These are phyloP conservation scores for Sebastes itinus DNA, from an alignment of 2,797 vertebrate species.

Conservation along the genomic window DNA sequence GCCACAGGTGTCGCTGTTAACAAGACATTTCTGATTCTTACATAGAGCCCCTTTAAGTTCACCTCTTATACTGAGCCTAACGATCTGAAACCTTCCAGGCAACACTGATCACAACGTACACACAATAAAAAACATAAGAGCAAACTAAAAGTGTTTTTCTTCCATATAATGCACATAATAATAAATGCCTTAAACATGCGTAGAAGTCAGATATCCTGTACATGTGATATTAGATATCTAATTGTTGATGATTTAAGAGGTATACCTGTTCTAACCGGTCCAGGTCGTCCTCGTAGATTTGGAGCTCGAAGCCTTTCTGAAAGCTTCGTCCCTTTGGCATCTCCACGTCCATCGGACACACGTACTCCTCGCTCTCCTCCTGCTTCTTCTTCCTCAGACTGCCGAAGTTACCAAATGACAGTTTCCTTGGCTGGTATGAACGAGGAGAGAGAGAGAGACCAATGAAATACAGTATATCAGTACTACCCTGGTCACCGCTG, in stretches of 20 bases:
- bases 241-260: neutral
- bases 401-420: conserved; percentile 92
- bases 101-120: neutral
- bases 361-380: conserved; percentile 94
- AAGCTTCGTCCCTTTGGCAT: conserved; percentile 87
- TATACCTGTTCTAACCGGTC: conserved; percentile 93
- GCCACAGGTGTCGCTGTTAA: too few species aligned
- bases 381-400: conserved; percentile 93
- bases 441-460: neutral
- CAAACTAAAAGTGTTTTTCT: neutral
- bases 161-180: neutral
- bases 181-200: neutral
- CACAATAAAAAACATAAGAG: neutral
- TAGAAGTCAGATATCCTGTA: neutral
- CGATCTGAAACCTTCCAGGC: neutral
- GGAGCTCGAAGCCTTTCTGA: conserved; percentile 91
- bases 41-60: neutral
- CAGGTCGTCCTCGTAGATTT: conserved; percentile 93
- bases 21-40: too few species aligned
- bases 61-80: too few species aligned
- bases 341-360: conserved; percentile 97
- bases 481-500: too few species aligned
- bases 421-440: conserved; percentile 88
- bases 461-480: neutral
- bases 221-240: neutral